phyloP scores from a whole-genome alignment of 2,797 vertebrate genomes.

The Coilia nasus region DNA sequence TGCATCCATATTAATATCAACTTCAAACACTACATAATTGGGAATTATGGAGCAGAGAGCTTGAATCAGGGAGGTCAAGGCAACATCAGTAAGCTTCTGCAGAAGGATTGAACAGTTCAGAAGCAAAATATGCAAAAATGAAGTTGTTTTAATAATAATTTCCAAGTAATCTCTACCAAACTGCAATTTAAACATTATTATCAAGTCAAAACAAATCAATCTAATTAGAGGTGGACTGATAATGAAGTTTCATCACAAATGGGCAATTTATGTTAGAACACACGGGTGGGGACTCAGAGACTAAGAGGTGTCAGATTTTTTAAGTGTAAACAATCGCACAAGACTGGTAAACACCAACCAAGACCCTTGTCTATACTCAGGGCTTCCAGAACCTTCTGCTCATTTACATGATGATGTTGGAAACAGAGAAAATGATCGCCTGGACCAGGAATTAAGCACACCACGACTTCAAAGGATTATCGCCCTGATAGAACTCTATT shows the following conservation, averaged over 20 bases:
- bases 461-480: neutral
- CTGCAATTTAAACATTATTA: too few species aligned
- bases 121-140: neutral
- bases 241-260: too few species aligned
- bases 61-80: conserved; percentile 3
- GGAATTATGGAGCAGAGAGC: conserved; percentile 41
- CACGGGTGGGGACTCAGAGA: too few species aligned
- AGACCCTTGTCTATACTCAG: conserved; percentile 49
- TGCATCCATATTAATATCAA: conserved; percentile 53
- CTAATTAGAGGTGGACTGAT: too few species aligned
- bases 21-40: conserved; percentile 33
- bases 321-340: neutral
- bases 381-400: conserved; percentile 40
- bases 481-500: neutral
- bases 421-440: too few species aligned
- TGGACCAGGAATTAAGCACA: neutral
- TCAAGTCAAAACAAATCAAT: too few species aligned
- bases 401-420: neutral
- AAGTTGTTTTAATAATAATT: too few species aligned
- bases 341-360: neutral
- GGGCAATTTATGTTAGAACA: too few species aligned
- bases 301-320: neutral
- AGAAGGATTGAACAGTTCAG: neutral
- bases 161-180: too few species aligned
- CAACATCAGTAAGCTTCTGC: neutral